Percentiles rank a stretch among this genome's conserved stretches.
These are phyloP conservation scores for Agonopterix heracliana DNA, from an alignment of 2,888 invertebrate genomes.

Conservation along the genomic window DNA sequence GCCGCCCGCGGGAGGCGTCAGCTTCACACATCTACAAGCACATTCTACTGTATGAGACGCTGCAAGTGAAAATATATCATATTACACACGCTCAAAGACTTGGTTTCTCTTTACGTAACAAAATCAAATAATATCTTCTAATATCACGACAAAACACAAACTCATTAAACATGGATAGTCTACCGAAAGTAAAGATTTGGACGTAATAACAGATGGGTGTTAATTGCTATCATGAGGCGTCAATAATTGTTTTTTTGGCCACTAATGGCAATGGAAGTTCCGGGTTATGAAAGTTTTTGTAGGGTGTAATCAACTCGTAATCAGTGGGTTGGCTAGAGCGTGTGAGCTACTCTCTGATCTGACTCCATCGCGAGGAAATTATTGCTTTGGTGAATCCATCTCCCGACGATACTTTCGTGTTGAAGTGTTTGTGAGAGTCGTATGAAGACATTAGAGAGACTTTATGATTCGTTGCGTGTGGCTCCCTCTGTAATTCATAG, in stretches of 20 bases:
- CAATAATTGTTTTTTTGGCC: conserved; percentile 68
- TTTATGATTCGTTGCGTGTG: conserved; percentile 65
- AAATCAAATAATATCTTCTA: conserved; percentile 30
- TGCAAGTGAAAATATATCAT: conserved; percentile 27
- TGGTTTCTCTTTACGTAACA: conserved; percentile 24
- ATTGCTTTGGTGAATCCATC: conserved; percentile 53
- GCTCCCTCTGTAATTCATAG: conserved; percentile 52
- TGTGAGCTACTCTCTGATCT: conserved; percentile 58
- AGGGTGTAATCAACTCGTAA: conserved; percentile 68
- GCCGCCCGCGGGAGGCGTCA: conserved; percentile 55
- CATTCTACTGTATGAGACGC: conserved; percentile 26
- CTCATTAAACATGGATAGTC: conserved; percentile 55
- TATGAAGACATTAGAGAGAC: conserved; percentile 70
- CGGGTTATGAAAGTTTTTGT: conserved; percentile 72
- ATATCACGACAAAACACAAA: conserved; percentile 24
- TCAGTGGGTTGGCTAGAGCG: conserved; percentile 65
- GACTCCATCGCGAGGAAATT: conserved; percentile 51
- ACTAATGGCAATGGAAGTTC: conserved; percentile 67
- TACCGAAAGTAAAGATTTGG: conserved; percentile 63
- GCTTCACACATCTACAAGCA: conserved; percentile 60
- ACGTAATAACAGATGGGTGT: conserved; percentile 70
- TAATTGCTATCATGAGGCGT: conserved; percentile 73
- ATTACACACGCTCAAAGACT: conserved; percentile 29
- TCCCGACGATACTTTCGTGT: conserved; percentile 43
- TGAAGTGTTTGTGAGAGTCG: conserved; percentile 41